Base-by-base conservation (phyloP, 1,140 invertebrate species). In the Trachelipus rathkii region DNA sequence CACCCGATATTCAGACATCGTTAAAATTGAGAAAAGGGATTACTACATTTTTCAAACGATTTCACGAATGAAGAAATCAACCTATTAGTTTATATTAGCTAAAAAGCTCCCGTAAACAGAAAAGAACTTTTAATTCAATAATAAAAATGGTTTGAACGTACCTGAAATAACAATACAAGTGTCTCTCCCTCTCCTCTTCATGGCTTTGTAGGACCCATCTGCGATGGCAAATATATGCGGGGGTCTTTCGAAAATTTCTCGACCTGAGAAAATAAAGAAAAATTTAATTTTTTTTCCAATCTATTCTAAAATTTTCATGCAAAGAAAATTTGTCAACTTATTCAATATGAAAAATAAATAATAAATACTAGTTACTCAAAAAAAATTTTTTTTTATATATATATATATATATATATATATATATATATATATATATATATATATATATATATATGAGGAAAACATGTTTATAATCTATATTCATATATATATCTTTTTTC, bases 211-310 rank as follows among this genome's bases (percentile, higher is more conserved):
- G n/a, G 95, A 95, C 1, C 87, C 85, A 81, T 98, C 95, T 0
- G 95, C 95, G 69, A 97, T 93, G 10, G 95, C 95, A 85, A 94
- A 98, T 75, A 97, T 94, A 83, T 98, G 96, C 0, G 96, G 95
- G 0, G 92, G 90, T 82, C 97, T 93, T 85, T 98, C 96, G 82
- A 96, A 97, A 79, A 97, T 88, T 86, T 96, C 94, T 81, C 94
- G 86, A 19, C 92, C 92, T 89, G 85, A 10, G 85, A 85, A 82
- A 74, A 43, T 81, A 77, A 73, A 81, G 46, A 67, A 74, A 46
- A 4, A 76, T 13, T 19, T 71, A 71, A 71, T 23, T 5, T 2
- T 3, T 23, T n/a, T n/a, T 7, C 7, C 21, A 66, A 2, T 5
- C 15, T 3, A 66, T 66, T 66, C 0, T n/a, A 23, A 23, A 66